Percentiles rank a stretch among this genome's conserved stretches.
Conservation (phyloP, 2,888 invertebrate species). For the Entomobrya proxima region DNA sequence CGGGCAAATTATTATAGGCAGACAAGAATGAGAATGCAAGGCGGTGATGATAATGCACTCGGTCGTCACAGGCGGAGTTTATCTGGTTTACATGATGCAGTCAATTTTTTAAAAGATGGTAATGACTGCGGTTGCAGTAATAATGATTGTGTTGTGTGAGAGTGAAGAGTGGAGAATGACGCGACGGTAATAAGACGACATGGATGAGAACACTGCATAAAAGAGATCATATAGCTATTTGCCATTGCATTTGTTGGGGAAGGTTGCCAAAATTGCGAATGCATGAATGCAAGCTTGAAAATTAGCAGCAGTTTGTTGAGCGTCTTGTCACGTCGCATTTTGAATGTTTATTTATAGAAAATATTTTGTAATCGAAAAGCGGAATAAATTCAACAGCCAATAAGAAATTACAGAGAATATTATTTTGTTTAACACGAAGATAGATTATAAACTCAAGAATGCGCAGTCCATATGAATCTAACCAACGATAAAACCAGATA, state of each 20-base stretch:
- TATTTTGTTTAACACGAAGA: background rate
- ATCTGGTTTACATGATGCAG: background rate
- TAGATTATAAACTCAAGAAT: background rate
- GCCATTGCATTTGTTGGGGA: background rate
- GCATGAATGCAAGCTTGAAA: conserved; percentile 6
- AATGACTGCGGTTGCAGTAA: background rate
- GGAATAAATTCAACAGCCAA: conserved; percentile 6
- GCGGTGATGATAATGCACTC: background rate
- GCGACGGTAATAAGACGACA: background rate
- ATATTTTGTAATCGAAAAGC: background rate
- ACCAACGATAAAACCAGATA: background rate
- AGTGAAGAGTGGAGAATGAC: background rate
- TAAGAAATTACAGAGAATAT: background rate
- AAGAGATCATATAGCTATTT: background rate
- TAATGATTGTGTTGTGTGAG: background rate
- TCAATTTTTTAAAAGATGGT: background rate
- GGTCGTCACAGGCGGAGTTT: background rate
- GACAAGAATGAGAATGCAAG: background rate
- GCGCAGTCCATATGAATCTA: background rate
- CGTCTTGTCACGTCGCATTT: background rate
- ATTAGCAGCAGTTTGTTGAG: background rate
- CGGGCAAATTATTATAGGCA: background rate
- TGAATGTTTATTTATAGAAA: conserved; percentile 31
- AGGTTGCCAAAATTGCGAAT: conserved; percentile 11
- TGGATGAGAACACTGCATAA: background rate